Evolutionary conservation across 2,888 invertebrate species (phyloP), one percentile per base, ranked within the genome.

Genomic region (Gastrophysa polygoni): DNA sequence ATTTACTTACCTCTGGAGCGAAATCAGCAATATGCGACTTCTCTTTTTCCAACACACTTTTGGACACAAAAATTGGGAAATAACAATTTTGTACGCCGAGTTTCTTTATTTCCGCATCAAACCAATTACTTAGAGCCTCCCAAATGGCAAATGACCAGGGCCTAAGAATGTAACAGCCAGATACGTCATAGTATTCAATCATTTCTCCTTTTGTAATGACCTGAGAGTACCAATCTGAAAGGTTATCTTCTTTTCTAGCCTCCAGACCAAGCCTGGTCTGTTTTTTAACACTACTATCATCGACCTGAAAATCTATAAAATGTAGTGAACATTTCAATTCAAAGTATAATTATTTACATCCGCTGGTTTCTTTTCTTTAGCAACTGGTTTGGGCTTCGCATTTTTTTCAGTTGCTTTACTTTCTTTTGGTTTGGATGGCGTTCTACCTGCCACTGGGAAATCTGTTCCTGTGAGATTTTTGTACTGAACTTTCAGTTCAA

Each of bases 151-250:
- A 99, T 10, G 98, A 91, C 98, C 98, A 98, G 8, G 97, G 98
- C 17, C 98, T 89, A 56, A 99, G 87, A 74, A 99, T 96, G 82
- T 99, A 99, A 82, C 99, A 99, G 0, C 99, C 99, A 55, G 97
- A 97, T 3, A 99, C 96, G 82, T 99, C 98, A 80, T 99, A 99
- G 83, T 99, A 99, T 80, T 99, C 98, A 58, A 99, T 98, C 88
- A 99, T 88, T 83, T 99, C 98, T 47, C 96, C 90, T 81, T 95
- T 95, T 0, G 92, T 93, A 62, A 89, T 87, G 58, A 92, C 93
- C 84, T 98, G 98, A 0, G 96, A 94, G 81, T 98, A 99, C 99
- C 99, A 99, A 65, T 98, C 98, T 0, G 98, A 86, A 24, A 99
- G 84, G 79, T 96, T 95, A 20, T 93, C 95, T 72, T 91, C 91